Percentiles rank a stretch among this genome's conserved stretches.
These are phyloP conservation scores for Diplazon laetatorius DNA, from an alignment of 2,888 invertebrate species.

Conservation along the genomic window DNA sequence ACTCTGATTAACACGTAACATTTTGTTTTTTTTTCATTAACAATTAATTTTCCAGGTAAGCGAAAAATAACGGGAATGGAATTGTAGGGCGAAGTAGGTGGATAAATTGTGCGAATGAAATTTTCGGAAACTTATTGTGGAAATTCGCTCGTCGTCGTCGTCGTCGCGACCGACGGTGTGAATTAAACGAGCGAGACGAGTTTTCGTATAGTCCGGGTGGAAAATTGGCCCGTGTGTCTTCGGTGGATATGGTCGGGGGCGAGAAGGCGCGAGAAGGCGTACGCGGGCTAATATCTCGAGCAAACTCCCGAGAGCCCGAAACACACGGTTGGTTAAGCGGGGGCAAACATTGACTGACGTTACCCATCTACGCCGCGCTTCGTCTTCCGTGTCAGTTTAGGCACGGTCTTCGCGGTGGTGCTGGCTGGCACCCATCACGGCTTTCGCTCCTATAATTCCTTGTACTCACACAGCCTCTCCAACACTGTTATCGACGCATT, in stretches of 20 bases:
- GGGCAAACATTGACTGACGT: slow-evolving; percentile 78
- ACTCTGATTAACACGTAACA: no score
- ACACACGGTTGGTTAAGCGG: slow-evolving; percentile 77
- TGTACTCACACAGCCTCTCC: slow-evolving; percentile 32
- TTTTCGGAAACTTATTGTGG: background rate
- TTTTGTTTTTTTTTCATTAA: no score
- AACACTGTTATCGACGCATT: background rate
- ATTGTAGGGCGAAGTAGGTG: no score
- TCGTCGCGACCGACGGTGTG: background rate
- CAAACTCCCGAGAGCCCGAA: slow-evolving; percentile 72
- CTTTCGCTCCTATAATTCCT: slow-evolving; percentile 52
- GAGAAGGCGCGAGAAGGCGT: slow-evolving; percentile 70
- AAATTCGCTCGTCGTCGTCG: slow-evolving; percentile 23
- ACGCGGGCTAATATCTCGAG: slow-evolving; percentile 75
- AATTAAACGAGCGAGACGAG: slow-evolving; percentile 48
- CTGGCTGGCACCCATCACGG: slow-evolving; percentile 48
- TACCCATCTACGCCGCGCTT: slow-evolving; percentile 68
- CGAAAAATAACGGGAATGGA: no score
- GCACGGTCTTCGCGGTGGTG: slow-evolving; percentile 60
- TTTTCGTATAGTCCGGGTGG: slow-evolving; percentile 27
- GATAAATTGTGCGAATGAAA: background rate
- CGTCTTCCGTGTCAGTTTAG: slow-evolving; percentile 67
- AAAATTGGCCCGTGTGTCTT: slow-evolving; percentile 27
- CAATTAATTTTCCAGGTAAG: no score
- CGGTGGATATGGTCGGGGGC: slow-evolving; percentile 51